Evolutionary conservation across 2,797 vertebrate genomes (phyloP), one percentile per base, ranked within the genome.

Genomic region (Buceros bicornis): DNA sequence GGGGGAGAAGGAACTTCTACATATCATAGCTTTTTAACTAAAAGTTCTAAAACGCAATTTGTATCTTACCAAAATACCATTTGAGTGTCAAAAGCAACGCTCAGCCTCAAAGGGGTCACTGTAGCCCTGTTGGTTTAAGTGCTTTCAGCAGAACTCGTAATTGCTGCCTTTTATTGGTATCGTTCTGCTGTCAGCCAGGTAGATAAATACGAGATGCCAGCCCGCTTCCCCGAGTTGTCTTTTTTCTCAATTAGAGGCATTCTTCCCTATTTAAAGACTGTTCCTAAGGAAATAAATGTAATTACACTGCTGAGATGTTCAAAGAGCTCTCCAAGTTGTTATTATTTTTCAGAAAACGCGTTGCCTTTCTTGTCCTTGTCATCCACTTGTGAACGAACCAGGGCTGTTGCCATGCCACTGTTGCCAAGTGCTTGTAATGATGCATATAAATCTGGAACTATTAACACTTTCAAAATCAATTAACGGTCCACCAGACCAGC

Each of bases 251-350:
- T 82, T 80, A 76, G 62, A 92, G 60, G 78, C 88, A 82, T 95
- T 94, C 77, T 94, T 84, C 53, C 78, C 83, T 92, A 84, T 94
- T 83, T 95, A 93, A 95, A 96, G 71, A 37, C 88, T 71, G 77
- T 95, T 95, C 91, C 91, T 96, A 95, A 93, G 94, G 86, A 95
- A 95, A 90, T 91, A 95, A 92, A 93, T 89, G 73, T 87, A 93
- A 95, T 97, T 96, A 92, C 93, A 58, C 74, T 35, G 56, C 90
- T 61, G 90, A 94, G 91, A 93, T 90, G 64, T 50, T 96, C 86
- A 48, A 73, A 95, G 86, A 95, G 83, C 91, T 93, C 90, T 95
- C 88, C 74, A 93, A 95, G 89, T 97, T 95, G 88, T 82, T 84
- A 83, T 92, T 91, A 91, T 93, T 96, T 95, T 92, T 89, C 81